Conservation (phyloP, 2,888 invertebrate species). For the Tipula confusa region DNA sequence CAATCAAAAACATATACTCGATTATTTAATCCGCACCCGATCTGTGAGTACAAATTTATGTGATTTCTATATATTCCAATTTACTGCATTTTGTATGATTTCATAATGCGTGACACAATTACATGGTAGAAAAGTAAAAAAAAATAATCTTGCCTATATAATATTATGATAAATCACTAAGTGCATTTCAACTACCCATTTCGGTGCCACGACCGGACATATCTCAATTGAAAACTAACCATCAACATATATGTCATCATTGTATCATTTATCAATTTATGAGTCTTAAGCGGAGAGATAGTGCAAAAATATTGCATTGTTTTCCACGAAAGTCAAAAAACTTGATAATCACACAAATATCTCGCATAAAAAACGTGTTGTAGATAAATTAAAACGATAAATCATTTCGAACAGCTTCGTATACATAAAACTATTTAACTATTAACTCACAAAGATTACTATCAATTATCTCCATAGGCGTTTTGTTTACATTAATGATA, state of each 20-base stretch:
- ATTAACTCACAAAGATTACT: background rate
- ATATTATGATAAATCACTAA: too few species aligned
- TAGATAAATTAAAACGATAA: background rate
- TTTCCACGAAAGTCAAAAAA: background rate
- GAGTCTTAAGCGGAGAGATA: background rate
- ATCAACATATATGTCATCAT: background rate
- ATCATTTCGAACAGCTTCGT: background rate
- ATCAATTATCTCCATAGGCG: constrained; percentile 3
- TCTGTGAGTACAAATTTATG: background rate
- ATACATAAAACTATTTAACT: background rate
- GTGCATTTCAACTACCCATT: background rate
- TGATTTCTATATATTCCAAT: background rate
- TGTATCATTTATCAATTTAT: too few species aligned
- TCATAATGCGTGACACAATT: background rate
- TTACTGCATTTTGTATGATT: background rate
- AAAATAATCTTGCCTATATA: too few species aligned
- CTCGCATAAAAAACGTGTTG: background rate
- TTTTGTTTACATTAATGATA: background rate
- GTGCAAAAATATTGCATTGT: background rate
- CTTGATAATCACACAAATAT: background rate
- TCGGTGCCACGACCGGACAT: background rate
- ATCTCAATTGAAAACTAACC: background rate
- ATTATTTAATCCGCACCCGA: too few species aligned
- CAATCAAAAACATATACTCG: background rate
- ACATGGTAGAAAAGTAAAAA: background rate